Evolutionary conservation across 1,140 invertebrate genomes (phyloP), one percentile per base, ranked within the genome.

Genomic region (Lanistes nyassanus): DNA sequence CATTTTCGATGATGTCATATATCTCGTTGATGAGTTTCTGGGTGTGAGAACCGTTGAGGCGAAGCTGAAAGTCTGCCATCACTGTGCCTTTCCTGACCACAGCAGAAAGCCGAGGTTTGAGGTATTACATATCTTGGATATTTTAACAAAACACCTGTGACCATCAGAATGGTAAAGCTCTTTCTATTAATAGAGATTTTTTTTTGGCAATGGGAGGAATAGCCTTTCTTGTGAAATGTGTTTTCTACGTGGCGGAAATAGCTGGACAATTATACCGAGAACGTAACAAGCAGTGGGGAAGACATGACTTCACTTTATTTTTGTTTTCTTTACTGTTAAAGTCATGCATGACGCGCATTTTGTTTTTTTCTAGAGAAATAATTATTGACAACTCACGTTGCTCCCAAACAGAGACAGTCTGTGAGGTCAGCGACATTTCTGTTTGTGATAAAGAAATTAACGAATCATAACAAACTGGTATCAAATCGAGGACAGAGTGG

Each of bases 1-100:
- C 36, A 26, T 74, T 51, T 64, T 74, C 70, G n/a, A 77, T 62
- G 42, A 77, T 68, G 71, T 68, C 53, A 37, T 56, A n/a, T 60
- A 77, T 74, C 11, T 68, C 39, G 29, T 60, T 51, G 3, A 51
- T 74, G 13, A 69, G 47, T 21, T 74, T 55, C 29, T 72, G 53
- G 9, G 47, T 42, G 29, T 73, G 70, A 2, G 70, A 55, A 51
- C 76, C 76, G 26, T 64, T 65, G 31, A 77, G 62, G 23, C 21
- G 51, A 9, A 77, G 71, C 26, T 77, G 34, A 56, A 72, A 77
- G 23, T 29, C 42, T 34, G 74, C 71, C 56, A 74, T 67, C 1
- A 77, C 71, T 4, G n/a, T 74, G n/a, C 76, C 76, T 21, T 67
- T 58, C 42, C 76, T 77, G 69, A 37, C 39, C 1, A 58, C 4